A percentile compares a stretch with the other conserved stretches of the same genome.
phyloP scores from a whole-genome alignment of 1,140 invertebrate species.

The Teleogryllus occipitalis region DNA sequence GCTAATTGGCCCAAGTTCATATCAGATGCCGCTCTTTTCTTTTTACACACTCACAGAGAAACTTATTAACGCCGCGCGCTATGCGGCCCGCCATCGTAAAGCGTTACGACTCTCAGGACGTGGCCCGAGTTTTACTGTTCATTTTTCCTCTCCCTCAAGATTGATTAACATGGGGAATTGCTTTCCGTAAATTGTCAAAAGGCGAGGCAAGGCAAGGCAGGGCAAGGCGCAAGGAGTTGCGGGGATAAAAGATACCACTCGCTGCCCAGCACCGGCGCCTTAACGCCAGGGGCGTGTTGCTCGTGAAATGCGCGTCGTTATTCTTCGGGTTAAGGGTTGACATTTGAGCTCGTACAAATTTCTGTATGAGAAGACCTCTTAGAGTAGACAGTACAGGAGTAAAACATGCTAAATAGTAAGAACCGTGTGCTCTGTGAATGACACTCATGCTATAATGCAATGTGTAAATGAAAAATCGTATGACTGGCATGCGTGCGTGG shows the following conservation, averaged over 20 bases:
- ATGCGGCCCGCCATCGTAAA: not conserved
- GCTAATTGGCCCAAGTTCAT: conserved; percentile 1
- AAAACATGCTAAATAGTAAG: too few species aligned
- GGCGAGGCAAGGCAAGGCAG: too few species aligned
- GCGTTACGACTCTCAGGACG: not conserved
- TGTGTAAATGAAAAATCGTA: too few species aligned
- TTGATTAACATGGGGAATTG: not conserved
- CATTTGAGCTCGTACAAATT: too few species aligned
- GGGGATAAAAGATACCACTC: not conserved
- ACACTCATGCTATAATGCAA: too few species aligned
- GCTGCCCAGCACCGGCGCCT: not conserved
- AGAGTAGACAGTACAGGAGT: too few species aligned
- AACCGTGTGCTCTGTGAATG: too few species aligned
- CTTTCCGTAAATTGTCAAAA: conserved; percentile 5
- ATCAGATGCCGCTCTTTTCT: not conserved
- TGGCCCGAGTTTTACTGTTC: not conserved
- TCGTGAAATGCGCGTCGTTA: too few species aligned
- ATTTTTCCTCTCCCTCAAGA: not conserved
- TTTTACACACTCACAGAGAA: conserved; percentile 6
- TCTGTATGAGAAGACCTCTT: too few species aligned
- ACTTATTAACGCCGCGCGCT: not conserved
- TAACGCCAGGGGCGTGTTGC: too few species aligned
- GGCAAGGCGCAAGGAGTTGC: not conserved
- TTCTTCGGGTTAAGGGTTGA: too few species aligned
- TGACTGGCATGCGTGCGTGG: too few species aligned